Evolutionary conservation across 2,797 vertebrate genomes (phyloP), one percentile per base, ranked within the genome.

Genomic region (Sebastes paucispinis): DNA sequence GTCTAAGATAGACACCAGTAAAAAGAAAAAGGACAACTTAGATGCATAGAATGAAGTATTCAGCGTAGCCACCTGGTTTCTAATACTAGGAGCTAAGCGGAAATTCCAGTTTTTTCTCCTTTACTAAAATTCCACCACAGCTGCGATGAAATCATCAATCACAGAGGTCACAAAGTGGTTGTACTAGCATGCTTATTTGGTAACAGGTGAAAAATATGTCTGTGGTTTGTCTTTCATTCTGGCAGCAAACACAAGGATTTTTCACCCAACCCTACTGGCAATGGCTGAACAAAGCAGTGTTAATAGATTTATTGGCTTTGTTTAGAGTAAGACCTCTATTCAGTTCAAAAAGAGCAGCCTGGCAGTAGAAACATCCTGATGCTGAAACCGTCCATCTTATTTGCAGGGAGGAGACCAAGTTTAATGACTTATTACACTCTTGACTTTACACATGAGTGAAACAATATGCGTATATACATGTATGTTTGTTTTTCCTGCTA

Each of bases 211-310:
- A 78, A 52, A 50, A 83, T 32, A 29, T 52, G 7, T 59, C 24
- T 78, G 52, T 59, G 57, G 47, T 57, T 79, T 39, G 50, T 73
- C 52, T 73, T 73, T 70, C 18, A 39, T 57, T 73, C 63, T 70
- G 36, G 34, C 60, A 74, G 32, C 58, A 79, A 43, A 78, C 5
- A 14, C 4, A 65, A 25, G 34, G 60, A 62, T 57, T 79, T 68
- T 31, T 72, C 47, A 50, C 18, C 47, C 18, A 43, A 58, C 4
- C 9, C 18, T 69, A 58, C 65, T 34, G 39, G 27, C 47, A 60
- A 2, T 22, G 31, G 18, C 58, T 68, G 22, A 52, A 43, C 25
- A 60, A 43, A 14, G 18, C 59, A 5, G 7, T 52, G 16, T 63
- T 71, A 47, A 70, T 8, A 27, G 16, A 29, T 77, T 9, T 69